phyloP scores from a whole-genome alignment of 1,140 invertebrate species.

The Mactra quadrangularis region DNA sequence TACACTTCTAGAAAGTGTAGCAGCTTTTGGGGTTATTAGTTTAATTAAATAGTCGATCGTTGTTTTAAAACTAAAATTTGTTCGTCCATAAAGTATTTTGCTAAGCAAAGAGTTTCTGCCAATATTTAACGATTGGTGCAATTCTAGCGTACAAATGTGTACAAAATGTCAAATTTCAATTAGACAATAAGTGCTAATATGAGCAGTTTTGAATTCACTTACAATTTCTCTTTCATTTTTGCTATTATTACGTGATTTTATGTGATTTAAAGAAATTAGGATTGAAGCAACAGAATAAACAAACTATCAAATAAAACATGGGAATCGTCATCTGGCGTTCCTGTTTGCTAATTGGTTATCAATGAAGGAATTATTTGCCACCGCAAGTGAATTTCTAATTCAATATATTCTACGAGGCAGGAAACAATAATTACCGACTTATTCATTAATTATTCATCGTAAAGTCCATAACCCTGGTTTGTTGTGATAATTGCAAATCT shows the following conservation, averaged over 20 bases:
- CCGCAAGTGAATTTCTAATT: background rate
- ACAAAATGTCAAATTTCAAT: no score
- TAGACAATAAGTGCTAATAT: no score
- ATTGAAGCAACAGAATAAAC: background rate
- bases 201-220: no score
- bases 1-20: no score
- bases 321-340: background rate
- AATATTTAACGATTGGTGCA: no score
- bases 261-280: conserved; percentile 25
- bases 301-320: background rate
- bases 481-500: background rate
- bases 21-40: no score
- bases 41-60: no score
- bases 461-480: background rate
- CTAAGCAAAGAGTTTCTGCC: no score
- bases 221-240: no score
- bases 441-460: conserved; percentile 24
- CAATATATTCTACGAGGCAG: conserved; percentile 14
- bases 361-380: background rate
- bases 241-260: conserved; percentile 11
- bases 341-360: conserved; percentile 13
- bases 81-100: no score
- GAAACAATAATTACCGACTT: background rate
- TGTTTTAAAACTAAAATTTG: no score
- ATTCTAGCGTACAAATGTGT: no score